These are phyloP conservation scores for Notodonta ziczac DNA, from an alignment of 2,888 invertebrate genomes.

Conservation along the genomic window DNA sequence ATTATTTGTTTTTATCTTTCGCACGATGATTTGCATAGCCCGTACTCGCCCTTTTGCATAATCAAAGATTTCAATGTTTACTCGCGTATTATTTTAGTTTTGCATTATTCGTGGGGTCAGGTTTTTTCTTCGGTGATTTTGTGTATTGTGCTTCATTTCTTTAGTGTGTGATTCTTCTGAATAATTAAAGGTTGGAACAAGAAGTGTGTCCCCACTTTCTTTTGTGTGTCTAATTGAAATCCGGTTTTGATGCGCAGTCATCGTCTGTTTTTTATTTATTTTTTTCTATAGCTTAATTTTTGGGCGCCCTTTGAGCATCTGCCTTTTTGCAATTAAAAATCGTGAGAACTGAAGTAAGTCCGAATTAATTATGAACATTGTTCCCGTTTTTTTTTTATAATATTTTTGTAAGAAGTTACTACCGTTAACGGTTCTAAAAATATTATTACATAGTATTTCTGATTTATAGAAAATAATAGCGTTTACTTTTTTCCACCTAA, in stretches of 20 bases:
- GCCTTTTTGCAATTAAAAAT: constrained; percentile 76
- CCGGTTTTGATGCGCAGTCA: constrained; percentile 80
- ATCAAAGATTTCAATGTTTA: constrained; percentile 76
- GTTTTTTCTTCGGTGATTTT: constrained; percentile 70
- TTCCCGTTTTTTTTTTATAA: constrained; percentile 34
- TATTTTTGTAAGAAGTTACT: constrained; percentile 22
- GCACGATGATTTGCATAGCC: constrained; percentile 83
- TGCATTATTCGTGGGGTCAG: constrained; percentile 68
- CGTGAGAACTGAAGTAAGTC: constrained; percentile 76
- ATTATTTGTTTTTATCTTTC: constrained; percentile 78
- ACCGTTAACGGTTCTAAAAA: constrained; percentile 17
- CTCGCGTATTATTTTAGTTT: constrained; percentile 80
- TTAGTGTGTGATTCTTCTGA: constrained; percentile 70
- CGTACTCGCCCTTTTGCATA: constrained; percentile 78
- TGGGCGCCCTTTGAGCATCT: constrained; percentile 69
- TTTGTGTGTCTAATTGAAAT: constrained; percentile 79
- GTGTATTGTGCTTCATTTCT: constrained; percentile 71
- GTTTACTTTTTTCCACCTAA: too few species aligned
- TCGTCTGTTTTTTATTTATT: constrained; percentile 76
- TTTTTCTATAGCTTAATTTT: constrained; percentile 65
- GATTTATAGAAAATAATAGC: not conserved
- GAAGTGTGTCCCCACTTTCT: constrained; percentile 76
- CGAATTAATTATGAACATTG: constrained; percentile 64
- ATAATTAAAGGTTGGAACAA: constrained; percentile 78
- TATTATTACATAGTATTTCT: not conserved